A percentile compares a stretch with the other conserved stretches of the same genome.
Conservation (phyloP, 1,140 invertebrate species). For the Subanguina moxae region DNA sequence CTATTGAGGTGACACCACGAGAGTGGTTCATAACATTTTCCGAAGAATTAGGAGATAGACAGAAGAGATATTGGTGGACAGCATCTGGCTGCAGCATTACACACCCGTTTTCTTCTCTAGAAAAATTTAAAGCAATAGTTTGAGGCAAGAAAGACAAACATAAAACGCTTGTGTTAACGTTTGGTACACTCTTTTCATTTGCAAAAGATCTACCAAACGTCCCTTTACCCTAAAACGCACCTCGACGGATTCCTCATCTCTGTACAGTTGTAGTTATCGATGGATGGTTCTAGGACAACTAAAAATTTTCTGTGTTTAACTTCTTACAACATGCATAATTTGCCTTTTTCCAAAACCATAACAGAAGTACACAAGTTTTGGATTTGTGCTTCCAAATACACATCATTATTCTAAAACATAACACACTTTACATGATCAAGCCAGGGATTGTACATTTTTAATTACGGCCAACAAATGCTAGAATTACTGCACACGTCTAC, state of each 20-base stretch:
- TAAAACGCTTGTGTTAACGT: too few species aligned
- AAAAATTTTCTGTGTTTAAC: constrained; percentile 61
- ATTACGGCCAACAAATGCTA: constrained; percentile 26
- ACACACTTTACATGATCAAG: constrained; percentile 29
- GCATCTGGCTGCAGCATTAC: constrained; percentile 71
- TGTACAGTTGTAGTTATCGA: background rate
- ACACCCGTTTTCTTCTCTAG: constrained; percentile 64
- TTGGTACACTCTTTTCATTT: too few species aligned
- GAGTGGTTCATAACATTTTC: constrained; percentile 30
- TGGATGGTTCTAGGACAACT: background rate
- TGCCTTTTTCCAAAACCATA: constrained; percentile 84
- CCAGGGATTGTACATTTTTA: too few species aligned
- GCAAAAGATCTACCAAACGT: too few species aligned
- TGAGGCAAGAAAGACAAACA: too few species aligned
- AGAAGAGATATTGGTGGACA: constrained; percentile 85
- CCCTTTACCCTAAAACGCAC: too few species aligned
- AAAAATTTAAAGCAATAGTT: constrained; percentile 18
- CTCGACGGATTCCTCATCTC: background rate
- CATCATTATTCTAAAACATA: constrained; percentile 81
- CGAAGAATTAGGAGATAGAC: constrained; percentile 72
- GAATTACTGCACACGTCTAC: too few species aligned
- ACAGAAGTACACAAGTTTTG: constrained; percentile 84
- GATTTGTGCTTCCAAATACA: constrained; percentile 91
- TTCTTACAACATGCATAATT: constrained; percentile 70
- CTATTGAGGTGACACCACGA: constrained; percentile 27